phyloP scores from a whole-genome alignment of 2,113 vertebrate genomes.

The Otolemur garnettii region DNA sequence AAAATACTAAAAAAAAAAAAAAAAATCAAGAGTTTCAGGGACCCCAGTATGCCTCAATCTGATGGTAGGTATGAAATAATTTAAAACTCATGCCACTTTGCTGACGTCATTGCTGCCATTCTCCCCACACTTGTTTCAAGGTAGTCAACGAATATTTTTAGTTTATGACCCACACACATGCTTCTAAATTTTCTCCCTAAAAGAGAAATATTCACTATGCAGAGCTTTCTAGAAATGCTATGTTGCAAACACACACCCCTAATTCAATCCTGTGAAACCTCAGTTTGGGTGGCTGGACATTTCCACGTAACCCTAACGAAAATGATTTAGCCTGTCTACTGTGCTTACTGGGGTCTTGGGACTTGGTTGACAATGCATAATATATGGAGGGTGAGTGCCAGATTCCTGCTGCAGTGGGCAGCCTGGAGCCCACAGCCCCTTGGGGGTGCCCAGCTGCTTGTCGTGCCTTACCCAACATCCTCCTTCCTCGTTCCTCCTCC shows the following conservation, averaged over 20 bases:
- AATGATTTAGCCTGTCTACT: neutral
- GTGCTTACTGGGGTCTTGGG: neutral
- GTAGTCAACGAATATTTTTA: neutral
- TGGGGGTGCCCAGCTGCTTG: neutral
- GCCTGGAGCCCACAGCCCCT: neutral
- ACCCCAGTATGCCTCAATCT: accelerated
- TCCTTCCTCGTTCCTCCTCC: neutral
- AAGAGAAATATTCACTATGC: neutral
- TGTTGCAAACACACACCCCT: neutral
- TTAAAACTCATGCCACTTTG: neutral
- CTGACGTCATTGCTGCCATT: neutral
- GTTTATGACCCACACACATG: neutral
- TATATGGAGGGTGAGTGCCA: neutral
- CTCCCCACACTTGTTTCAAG: neutral
- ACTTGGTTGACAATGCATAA: accelerated
- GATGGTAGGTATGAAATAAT: neutral
- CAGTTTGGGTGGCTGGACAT: neutral
- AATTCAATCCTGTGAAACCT: neutral
- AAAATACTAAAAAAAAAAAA: neutral
- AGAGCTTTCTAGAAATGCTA: neutral
- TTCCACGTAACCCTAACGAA: neutral
- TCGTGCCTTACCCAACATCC: neutral
- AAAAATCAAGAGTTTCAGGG: neutral
- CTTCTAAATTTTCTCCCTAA: slow-evolving; percentile 42
- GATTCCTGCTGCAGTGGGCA: too few species aligned